A percentile compares a stretch with the other conserved stretches of the same genome.
Evolutionary conservation across 2,888 invertebrate species (phyloP).

Genomic region (Cantharis rufa): DNA sequence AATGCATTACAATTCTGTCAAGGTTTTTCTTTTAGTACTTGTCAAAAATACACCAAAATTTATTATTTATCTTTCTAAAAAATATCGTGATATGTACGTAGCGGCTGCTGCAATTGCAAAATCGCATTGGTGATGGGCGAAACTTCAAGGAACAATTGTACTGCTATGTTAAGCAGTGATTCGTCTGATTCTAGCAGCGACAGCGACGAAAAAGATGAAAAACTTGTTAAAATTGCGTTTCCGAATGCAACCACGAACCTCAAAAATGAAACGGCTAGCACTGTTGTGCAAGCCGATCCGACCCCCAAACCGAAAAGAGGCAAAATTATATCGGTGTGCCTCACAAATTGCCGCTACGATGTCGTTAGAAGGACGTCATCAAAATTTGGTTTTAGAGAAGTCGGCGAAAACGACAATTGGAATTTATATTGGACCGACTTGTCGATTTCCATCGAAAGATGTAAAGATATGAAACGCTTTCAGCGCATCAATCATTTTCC

Average conservation of each 20-base stretch:
- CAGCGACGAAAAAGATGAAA: not conserved
- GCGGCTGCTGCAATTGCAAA: constrained; percentile 1
- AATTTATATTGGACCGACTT: constrained; percentile 91
- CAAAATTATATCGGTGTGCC: constrained; percentile 63
- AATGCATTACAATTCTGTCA: constrained; percentile 7
- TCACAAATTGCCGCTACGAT: constrained; percentile 74
- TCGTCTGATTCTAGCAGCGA: constrained; percentile 5
- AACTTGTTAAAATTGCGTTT: not conserved
- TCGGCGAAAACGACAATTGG: constrained; percentile 82
- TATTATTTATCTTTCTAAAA: not conserved
- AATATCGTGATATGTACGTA: constrained; percentile 29
- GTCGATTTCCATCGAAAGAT: constrained; percentile 82
- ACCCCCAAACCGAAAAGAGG: constrained; percentile 26
- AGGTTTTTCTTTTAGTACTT: constrained; percentile 2
- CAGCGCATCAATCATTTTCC: constrained; percentile 94
- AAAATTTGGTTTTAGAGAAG: constrained; percentile 76
- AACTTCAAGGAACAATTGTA: constrained; percentile 39
- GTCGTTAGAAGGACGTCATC: constrained; percentile 72
- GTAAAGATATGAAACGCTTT: constrained; percentile 90
- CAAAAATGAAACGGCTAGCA: not conserved
- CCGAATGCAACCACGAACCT: not conserved
- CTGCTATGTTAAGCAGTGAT: constrained; percentile 26
- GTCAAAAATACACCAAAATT: constrained; percentile 5
- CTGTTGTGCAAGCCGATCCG: not conserved
- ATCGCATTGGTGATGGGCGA: constrained; percentile 40